Conservation (phyloP, 1,140 invertebrate genomes). For the Penaeus japonicus region DNA sequence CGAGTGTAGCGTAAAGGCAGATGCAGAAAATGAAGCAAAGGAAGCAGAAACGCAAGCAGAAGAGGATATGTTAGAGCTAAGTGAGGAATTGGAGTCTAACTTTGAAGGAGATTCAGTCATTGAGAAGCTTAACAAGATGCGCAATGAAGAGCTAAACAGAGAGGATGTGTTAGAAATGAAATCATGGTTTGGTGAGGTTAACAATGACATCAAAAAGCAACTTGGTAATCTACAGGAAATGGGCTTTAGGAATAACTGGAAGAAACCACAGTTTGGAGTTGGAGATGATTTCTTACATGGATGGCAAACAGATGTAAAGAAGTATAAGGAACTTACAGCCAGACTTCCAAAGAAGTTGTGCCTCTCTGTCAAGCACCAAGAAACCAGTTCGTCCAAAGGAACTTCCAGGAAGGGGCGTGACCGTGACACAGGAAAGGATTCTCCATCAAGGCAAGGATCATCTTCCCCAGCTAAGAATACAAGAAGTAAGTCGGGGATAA, state of each 20-base stretch:
- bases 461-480: slow-evolving; percentile 51
- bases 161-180: slow-evolving; percentile 57
- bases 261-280: slow-evolving; percentile 55
- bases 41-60: background rate
- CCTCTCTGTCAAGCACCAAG: slow-evolving; percentile 35
- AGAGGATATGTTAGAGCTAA: background rate
- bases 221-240: slow-evolving; percentile 49
- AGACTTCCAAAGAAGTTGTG: slow-evolving; percentile 54
- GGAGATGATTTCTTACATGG: slow-evolving; percentile 56
- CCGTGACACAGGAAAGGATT: slow-evolving; percentile 36
- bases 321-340: slow-evolving; percentile 51
- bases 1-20: background rate
- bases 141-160: slow-evolving; percentile 51
- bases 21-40: background rate
- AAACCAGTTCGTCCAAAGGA: background rate
- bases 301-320: slow-evolving; percentile 57
- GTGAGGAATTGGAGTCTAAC: slow-evolving; percentile 4
- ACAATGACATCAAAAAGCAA: slow-evolving; percentile 51
- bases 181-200: slow-evolving; percentile 41
- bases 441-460: slow-evolving; percentile 4
- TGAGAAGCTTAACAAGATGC: slow-evolving; percentile 49
- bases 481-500: slow-evolving; percentile 49
- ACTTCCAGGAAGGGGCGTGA: slow-evolving; percentile 16
- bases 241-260: slow-evolving; percentile 50
- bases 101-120: slow-evolving; percentile 45